phyloP scores from a whole-genome alignment of 2,113 vertebrate genomes.

The Cinclus mexicanus region DNA sequence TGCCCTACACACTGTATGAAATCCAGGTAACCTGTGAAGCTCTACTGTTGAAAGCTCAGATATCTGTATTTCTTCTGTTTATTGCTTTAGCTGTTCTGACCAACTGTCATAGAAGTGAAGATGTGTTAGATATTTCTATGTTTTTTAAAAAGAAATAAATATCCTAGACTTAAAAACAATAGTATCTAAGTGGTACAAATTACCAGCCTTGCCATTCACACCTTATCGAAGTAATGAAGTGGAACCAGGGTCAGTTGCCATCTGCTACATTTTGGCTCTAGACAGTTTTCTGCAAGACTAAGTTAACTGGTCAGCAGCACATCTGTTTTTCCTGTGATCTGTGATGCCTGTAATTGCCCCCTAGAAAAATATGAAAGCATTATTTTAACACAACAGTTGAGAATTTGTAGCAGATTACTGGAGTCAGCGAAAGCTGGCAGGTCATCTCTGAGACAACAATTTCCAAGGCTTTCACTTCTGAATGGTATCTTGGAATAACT shows the following conservation, averaged over 20 bases:
- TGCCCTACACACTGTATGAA: not conserved
- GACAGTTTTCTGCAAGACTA: constrained; percentile 50
- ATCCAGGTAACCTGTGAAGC: not conserved
- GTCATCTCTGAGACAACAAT: not conserved
- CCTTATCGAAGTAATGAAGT: constrained; percentile 14
- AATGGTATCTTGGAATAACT: not conserved
- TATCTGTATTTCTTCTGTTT: not conserved
- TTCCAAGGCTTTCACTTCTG: not conserved
- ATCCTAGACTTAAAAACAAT: not conserved
- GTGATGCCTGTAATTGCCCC: constrained; percentile 55
- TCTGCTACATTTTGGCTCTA: constrained; percentile 1
- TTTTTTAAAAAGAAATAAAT: not conserved
- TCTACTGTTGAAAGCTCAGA: not conserved
- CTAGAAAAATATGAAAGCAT: constrained; percentile 33
- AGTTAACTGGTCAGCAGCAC: constrained; percentile 31
- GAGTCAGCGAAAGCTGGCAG: not conserved
- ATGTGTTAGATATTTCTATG: not conserved
- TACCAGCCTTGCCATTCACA: constrained; percentile 14
- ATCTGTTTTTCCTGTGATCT: constrained; percentile 47
- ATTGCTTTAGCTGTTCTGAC: not conserved
- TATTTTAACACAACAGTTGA: constrained; percentile 36
- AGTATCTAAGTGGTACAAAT: constrained; percentile 1
- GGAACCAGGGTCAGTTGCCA: constrained; percentile 11
- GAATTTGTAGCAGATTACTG: constrained; percentile 36
- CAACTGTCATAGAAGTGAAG: not conserved